Base-by-base conservation (phyloP, 2,797 vertebrate genomes). In the Novumbra hubbsi region DNA sequence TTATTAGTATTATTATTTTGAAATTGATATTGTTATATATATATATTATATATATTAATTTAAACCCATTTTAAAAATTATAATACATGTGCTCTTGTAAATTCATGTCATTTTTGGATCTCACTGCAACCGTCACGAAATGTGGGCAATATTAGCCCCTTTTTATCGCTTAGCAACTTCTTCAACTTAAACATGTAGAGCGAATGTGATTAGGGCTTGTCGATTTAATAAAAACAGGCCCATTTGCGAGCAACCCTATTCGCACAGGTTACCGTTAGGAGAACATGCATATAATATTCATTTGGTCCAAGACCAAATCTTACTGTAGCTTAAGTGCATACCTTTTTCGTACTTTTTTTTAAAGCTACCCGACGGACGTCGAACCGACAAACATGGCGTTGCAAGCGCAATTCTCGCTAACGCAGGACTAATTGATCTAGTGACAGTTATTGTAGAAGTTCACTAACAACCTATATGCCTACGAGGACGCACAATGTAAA, bases 201-300 rank as follows among this genome's bases (percentile, higher is more conserved):
- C n/a, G 38, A 67, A 41, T 41, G 66, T 24, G 34, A 68, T 68
- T 41, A 68, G 66, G 38, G n/a, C 66, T 14, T 24, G 66, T 21
- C n/a, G 38, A 48, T 68, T 45, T 48, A 21, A 68, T 48, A 48
- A 68, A 60, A 48, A 1, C 9, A 45, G 41, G 8, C 19, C 34
- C 38, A n/a, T 24, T 68, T 21, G 7, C 66, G 11, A 14, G 7
- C 21, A 60, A n/a, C 19, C 38, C 66, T 48, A 68, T 48, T 68
- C 34, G 41, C 19, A 21, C n/a, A n/a, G 66, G 66, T n/a, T 19
- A 62, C 4, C 24, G 64, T 71, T 66, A 8, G 1, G 30, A 65
- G 15, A 28, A 16, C 24, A 64, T 34, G 28, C 63, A 65, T 15
- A 65, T 65, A 65, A 24, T 60, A 60, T 45, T 45, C 6, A 45